These are phyloP conservation scores for Hozukius guyotensis DNA, from an alignment of 2,797 vertebrate genomes.

Conservation along the genomic window DNA sequence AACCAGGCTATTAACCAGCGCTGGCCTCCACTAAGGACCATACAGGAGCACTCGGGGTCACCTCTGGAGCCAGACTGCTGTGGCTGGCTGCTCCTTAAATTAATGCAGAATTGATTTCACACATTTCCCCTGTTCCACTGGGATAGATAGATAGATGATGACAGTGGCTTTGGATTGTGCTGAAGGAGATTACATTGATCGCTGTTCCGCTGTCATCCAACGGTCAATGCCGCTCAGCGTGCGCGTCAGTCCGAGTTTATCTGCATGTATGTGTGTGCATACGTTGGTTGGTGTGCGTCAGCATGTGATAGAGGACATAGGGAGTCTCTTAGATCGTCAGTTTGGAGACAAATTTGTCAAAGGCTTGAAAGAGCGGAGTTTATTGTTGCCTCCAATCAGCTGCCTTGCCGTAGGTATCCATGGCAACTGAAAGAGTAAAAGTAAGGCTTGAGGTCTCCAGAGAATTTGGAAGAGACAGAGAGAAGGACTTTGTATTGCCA, in stretches of 20 bases:
- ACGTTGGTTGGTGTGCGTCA: background rate
- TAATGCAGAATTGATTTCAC: slow-evolving; percentile 78
- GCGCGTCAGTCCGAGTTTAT: slow-evolving; percentile 11
- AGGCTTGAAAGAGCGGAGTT: slow-evolving; percentile 69
- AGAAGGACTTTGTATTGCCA: slow-evolving; percentile 70
- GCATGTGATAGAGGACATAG: slow-evolving; percentile 19
- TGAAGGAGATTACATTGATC: slow-evolving; percentile 73
- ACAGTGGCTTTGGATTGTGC: slow-evolving; percentile 70
- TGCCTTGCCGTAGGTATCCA: slow-evolving; percentile 76
- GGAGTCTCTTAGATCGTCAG: slow-evolving; percentile 44
- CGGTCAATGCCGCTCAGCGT: slow-evolving; percentile 4
- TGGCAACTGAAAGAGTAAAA: slow-evolving; percentile 82
- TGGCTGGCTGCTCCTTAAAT: slow-evolving; percentile 66
- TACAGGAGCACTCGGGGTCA: slow-evolving; percentile 53
- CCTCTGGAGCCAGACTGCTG: slow-evolving; percentile 60
- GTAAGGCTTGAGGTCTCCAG: slow-evolving; percentile 75
- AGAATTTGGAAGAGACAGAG: slow-evolving; percentile 74
- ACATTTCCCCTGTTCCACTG: slow-evolving; percentile 56
- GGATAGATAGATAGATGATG: slow-evolving; percentile 68
- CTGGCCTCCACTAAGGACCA: slow-evolving; percentile 28
- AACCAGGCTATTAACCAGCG: slow-evolving; percentile 31
- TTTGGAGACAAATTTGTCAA: slow-evolving; percentile 69
- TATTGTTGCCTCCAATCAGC: slow-evolving; percentile 74
- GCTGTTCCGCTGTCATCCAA: slow-evolving; percentile 58
- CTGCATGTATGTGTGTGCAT: slow-evolving; percentile 13